Evolutionary conservation across 2,797 vertebrate species (phyloP).

Genomic region (Lindbergichthys nudifrons): DNA sequence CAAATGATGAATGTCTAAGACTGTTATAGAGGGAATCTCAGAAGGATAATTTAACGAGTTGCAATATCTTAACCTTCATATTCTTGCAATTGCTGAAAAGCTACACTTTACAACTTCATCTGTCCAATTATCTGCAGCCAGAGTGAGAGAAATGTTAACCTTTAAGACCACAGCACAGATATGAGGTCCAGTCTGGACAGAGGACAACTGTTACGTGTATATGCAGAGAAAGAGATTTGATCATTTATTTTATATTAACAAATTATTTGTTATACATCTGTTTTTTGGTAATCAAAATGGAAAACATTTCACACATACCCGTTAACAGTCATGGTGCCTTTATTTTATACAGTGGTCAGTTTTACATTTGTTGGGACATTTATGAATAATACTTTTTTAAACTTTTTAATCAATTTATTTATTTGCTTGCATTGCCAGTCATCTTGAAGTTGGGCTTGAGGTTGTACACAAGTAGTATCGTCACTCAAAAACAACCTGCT

Average conservation of each 20-base stretch:
- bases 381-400: neutral
- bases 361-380: neutral
- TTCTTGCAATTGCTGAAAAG: constrained; percentile 5
- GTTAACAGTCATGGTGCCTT: neutral
- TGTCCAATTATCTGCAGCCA: constrained; percentile 59
- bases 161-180: constrained; percentile 45
- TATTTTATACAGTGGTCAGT: neutral
- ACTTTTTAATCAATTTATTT: neutral
- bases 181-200: neutral
- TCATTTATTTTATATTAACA: neutral
- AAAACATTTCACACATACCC: neutral
- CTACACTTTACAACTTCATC: constrained; percentile 31
- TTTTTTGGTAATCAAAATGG: neutral
- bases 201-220: neutral
- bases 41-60: neutral
- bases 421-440: neutral
- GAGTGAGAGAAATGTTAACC: constrained; percentile 46
- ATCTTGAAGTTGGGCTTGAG: neutral
- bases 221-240: neutral
- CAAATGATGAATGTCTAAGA: neutral
- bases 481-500: constrained; percentile 1
- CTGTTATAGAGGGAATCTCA: neutral
- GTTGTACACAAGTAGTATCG: neutral
- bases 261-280: neutral
- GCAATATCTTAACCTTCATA: constrained; percentile 19